Base-by-base conservation (phyloP, 2,797 vertebrate species). In the Prionace glauca region DNA sequence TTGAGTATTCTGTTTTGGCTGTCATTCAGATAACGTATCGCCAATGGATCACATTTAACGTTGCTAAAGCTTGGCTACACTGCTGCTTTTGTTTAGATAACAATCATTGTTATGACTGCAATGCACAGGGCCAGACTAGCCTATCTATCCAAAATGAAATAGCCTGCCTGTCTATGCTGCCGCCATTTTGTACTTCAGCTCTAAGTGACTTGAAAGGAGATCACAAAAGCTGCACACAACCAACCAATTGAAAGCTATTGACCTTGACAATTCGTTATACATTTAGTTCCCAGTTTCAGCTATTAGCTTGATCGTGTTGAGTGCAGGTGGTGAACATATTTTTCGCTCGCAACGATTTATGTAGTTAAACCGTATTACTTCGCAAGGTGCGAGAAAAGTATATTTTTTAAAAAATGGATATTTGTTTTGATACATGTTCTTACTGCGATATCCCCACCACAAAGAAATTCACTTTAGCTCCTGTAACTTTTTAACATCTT, bases 111-210 rank as follows among this genome's bases (percentile, higher is more conserved):
- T 95, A 56, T 60, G 41, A 60, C 93, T 95, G 93, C 71, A 56
- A 95, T 29, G 71, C 26, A 74, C 71, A 95, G 93, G 90, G 36
- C 62, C 65, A 95, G 93, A 77, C 93, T 56, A 45, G 72, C 50
- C 32, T 72, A 22, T 95, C 41, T 95, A 95, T 77, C 71, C 93
- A 74, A 95, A 95, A 95, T 72, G 41, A 77, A 77, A 95, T 77
- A 74, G 50, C 41, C 50, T 50, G 45, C 41, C 93, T 95, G 56
- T 77, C 93, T 95, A 56, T 60, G 69, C 93, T 77, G 93, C 93
- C 93, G 93, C 93, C 93, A 95, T 95, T 95, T 95, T 95, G 71
- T 72, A 95, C 93, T 91, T 91, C 93, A 95, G 93, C 93, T 95
- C 41, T 74, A 77, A 91, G 88, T 91, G 88, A 91, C 88, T 91